Evolutionary conservation across 2,797 vertebrate species (phyloP).

Genomic region (Acanthurus tractus): DNA sequence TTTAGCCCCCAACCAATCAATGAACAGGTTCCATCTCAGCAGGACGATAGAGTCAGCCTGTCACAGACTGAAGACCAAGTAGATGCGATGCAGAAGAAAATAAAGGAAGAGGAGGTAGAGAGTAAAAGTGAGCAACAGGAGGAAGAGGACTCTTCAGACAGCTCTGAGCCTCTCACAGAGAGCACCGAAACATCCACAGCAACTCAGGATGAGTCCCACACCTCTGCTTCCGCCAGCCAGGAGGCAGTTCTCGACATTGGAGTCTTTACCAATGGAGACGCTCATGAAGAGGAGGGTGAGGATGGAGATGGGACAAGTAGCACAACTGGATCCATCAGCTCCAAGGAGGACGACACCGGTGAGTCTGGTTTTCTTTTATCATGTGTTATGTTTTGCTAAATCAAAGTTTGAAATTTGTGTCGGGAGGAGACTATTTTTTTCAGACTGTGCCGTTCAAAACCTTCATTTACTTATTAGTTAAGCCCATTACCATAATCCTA

Average conservation of each 20-base stretch:
- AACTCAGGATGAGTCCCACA: conserved; percentile 74
- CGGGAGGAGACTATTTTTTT: background rate
- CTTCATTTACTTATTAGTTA: conserved; percentile 13
- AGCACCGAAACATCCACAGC: conserved; percentile 73
- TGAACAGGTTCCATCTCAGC: conserved; percentile 69
- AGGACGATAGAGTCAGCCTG: conserved; percentile 52
- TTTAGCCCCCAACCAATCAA: conserved; percentile 74
- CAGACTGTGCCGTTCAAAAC: background rate
- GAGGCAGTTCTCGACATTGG: conserved; percentile 70
- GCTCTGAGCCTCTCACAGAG: conserved; percentile 77
- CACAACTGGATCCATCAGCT: conserved; percentile 80
- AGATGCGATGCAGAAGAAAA: conserved; percentile 61
- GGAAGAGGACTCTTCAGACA: conserved; percentile 73
- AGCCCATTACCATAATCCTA: conserved; percentile 12
- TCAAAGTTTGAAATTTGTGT: background rate
- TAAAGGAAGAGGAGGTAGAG: conserved; percentile 69
- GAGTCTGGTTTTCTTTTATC: conserved; percentile 69
- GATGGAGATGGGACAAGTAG: conserved; percentile 81
- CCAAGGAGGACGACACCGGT: conserved; percentile 88
- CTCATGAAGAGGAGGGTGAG: conserved; percentile 67
- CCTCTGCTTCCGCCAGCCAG: conserved; percentile 61
- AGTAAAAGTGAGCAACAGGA: conserved; percentile 73
- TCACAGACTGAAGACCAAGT: conserved; percentile 74
- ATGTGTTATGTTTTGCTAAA: background rate
- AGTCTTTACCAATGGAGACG: conserved; percentile 75